A percentile compares a stretch with the other conserved stretches of the same genome.
Evolutionary conservation across 2,797 vertebrate genomes (phyloP).

Genomic region (Euthynnus affinis): DNA sequence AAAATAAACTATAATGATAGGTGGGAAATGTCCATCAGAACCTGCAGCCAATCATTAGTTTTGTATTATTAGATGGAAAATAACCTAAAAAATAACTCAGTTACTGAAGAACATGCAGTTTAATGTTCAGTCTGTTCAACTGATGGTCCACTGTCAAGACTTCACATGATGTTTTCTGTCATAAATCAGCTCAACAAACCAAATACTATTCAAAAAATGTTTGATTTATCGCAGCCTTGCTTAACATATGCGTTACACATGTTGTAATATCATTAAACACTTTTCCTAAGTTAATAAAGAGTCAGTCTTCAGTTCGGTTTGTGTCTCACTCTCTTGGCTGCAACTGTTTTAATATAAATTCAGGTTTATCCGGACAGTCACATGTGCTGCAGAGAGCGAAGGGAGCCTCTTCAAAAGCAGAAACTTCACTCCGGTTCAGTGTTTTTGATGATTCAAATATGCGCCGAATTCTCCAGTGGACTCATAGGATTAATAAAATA

Average conservation of each 20-base stretch:
- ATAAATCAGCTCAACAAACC: background rate
- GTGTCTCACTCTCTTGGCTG: rapidly evolving
- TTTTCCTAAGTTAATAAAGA: rapidly evolving
- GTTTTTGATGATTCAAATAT: background rate
- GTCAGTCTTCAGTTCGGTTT: background rate
- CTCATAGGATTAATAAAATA: rapidly evolving
- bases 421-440: rapidly evolving
- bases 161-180: too few relatives aligned
- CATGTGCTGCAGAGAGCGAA: rapidly evolving
- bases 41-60: too few relatives aligned
- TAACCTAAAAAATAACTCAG: too few relatives aligned
- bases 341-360: rapidly evolving
- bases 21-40: too few relatives aligned
- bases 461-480: background rate
- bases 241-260: background rate
- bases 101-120: too few relatives aligned
- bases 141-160: too few relatives aligned
- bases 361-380: rapidly evolving
- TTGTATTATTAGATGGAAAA: too few relatives aligned
- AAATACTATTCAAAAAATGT: background rate
- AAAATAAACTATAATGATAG: too few relatives aligned
- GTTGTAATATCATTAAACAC: rapidly evolving
- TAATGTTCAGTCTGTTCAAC: too few relatives aligned
- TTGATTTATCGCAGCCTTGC: too few relatives aligned
- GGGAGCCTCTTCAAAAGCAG: rapidly evolving